A percentile compares a stretch with the other conserved stretches of the same genome.
These are phyloP conservation scores for Plestiodon gilberti DNA, from an alignment of 2,113 vertebrate species.

Conservation along the genomic window DNA sequence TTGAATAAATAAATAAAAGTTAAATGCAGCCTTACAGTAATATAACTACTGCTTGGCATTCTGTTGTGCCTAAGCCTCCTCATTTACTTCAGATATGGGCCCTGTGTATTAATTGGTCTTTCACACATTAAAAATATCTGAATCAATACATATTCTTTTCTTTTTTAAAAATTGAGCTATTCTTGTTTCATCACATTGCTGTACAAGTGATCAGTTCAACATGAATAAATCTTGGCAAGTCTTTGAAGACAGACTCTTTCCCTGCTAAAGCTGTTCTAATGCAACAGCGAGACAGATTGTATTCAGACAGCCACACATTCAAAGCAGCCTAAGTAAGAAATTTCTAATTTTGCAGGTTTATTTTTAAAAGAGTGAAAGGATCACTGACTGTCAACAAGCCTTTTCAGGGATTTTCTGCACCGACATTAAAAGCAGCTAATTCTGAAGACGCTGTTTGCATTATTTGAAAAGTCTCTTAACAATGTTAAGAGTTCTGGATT, in stretches of 20 bases:
- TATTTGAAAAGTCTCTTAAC: not conserved
- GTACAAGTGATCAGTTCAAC: conserved; percentile 6
- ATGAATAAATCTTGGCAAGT: conserved; percentile 15
- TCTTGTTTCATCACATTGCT: not conserved
- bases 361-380: conserved; percentile 8
- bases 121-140: conserved; percentile 8
- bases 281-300: conserved; percentile 23
- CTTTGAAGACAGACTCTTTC: not conserved
- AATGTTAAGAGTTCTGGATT: no score
- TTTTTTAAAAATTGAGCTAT: not conserved
- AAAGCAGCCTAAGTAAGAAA: conserved; percentile 16
- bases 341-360: conserved; percentile 25
- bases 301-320: conserved; percentile 18
- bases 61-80: not conserved
- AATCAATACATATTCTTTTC: not conserved
- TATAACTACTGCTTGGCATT: not conserved
- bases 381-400: not conserved
- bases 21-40: not conserved
- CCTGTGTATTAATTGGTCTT: not conserved
- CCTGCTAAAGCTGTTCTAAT: not conserved
- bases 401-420: conserved; percentile 13
- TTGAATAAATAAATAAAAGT: not conserved
- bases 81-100: not conserved
- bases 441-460: not conserved
- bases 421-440: not conserved